Evolutionary conservation across 2,113 vertebrate species (phyloP), one percentile per base, ranked within the genome.

Genomic region (Spheniscus mendiculus): DNA sequence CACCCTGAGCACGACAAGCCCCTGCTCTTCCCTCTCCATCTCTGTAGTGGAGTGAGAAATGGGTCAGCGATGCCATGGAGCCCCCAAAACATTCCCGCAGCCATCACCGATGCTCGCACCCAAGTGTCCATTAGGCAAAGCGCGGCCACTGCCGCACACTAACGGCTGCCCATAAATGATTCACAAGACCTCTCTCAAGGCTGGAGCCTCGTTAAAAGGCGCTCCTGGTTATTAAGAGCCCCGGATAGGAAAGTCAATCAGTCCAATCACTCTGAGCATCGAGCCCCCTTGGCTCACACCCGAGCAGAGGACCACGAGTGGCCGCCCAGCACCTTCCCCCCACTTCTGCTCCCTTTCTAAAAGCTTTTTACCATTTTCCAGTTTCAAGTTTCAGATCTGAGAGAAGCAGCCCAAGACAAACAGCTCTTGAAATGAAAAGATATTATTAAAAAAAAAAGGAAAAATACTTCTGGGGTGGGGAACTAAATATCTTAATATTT

Each of bases 1-100:
- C 44, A 55, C 52, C 38, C 32, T 1, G 40, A 78, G 81, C 77
- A 87, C 0, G 0, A 36, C 0, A 3, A 69, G 55, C 27, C 22
- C 49, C 61, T 45, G 55, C 61, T 67, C 55, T 16, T 56, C 45
- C 55, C 29, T 63, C 67, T 52, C n/a, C 40, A 53, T 2, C 63
- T 82, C 70, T 3, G 2, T 0, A 19, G 12, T n/a, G 38, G 56
- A 50, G 36, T 0, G 14, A 47, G 69, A 25, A 56, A 52, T 27
- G 15, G 42, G 42, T 20, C 59, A 88, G 50, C 8, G 2, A 14
- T n/a, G 67, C 58, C 4, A 2, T 1, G 5, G 62, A 44, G 44
- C 30, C 49, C 61, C 80, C 17, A 0, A 14, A 4, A 63, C n/a
- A 6, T 11, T 55, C 55, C 55, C 1, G 0, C 50, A 73, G 58